Evolutionary conservation across 2,797 vertebrate genomes (phyloP).

Genomic region (Spheniscus humboldti): DNA sequence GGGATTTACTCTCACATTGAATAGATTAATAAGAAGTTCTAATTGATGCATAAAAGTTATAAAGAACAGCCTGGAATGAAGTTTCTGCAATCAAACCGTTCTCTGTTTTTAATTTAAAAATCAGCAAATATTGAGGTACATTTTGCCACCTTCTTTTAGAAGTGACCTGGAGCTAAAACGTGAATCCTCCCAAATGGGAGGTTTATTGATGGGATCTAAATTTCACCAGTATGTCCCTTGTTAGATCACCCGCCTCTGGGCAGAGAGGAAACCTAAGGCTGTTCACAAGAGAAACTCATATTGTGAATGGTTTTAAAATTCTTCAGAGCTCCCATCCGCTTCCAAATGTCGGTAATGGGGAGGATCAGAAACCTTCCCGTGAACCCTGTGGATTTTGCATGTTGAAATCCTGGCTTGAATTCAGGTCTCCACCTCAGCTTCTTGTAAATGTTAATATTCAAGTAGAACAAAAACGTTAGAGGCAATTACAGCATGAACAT

Average conservation of each 20-base stretch:
- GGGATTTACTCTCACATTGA: background rate
- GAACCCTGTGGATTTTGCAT: background rate
- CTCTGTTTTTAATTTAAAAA: slow-evolving; percentile 12
- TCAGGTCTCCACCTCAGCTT: slow-evolving; percentile 16
- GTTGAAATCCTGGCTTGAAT: background rate
- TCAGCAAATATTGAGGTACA: background rate
- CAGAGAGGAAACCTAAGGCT: background rate
- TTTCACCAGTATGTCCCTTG: background rate
- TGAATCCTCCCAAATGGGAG: background rate
- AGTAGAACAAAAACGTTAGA: slow-evolving; percentile 27
- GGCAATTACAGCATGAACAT: slow-evolving; percentile 53
- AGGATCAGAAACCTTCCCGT: background rate
- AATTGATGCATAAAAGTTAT: background rate
- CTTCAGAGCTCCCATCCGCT: background rate
- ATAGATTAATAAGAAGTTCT: background rate
- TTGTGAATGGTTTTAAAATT: background rate
- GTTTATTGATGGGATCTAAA: background rate
- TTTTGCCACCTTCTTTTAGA: background rate
- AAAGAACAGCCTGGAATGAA: background rate
- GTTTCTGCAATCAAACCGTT: background rate
- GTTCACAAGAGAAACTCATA: background rate
- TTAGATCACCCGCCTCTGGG: background rate
- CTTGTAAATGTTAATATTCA: slow-evolving; percentile 37
- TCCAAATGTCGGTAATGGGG: background rate
- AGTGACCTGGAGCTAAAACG: background rate